A percentile compares a stretch with the other conserved stretches of the same genome.
Conservation (phyloP, 2,888 invertebrate species). For the Argyresthia albistria region DNA sequence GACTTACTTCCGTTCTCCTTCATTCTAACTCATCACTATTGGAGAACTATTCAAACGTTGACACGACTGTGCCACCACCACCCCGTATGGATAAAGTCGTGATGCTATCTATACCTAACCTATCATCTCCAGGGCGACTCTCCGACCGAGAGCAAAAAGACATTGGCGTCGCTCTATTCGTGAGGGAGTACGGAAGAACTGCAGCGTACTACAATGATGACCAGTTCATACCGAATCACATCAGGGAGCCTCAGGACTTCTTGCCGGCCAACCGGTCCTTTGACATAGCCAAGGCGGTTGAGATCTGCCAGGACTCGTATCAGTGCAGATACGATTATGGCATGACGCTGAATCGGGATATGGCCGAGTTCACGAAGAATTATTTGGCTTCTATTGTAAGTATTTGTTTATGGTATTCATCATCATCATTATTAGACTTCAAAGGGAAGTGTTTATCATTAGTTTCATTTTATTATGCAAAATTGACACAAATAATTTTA, state of each 20-base stretch:
- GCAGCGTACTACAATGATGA: constrained; percentile 87
- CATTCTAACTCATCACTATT: no score
- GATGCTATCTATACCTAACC: background rate
- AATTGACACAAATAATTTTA: no score
- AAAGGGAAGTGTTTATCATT: no score
- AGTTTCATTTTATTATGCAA: no score
- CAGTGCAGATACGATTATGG: constrained; percentile 93
- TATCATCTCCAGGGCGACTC: constrained; percentile 77
- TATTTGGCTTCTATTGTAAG: constrained; percentile 78
- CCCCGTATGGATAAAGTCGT: no score
- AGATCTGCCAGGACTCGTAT: constrained; percentile 85
- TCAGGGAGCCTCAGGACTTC: constrained; percentile 78
- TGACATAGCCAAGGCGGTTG: constrained; percentile 75
- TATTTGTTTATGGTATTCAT: background rate
- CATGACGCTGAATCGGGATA: constrained; percentile 85
- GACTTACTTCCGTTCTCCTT: no score
- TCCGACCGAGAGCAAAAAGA: constrained; percentile 81
- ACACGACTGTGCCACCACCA: no score
- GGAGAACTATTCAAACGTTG: no score
- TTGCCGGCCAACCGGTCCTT: constrained; percentile 80
- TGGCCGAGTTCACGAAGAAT: constrained; percentile 90
- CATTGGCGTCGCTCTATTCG: constrained; percentile 84
- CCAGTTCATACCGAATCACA: constrained; percentile 83
- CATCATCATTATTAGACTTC: no score
- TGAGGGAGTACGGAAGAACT: constrained; percentile 83